Evolutionary conservation across 2,888 invertebrate species (phyloP).

Genomic region (Dioctria rufipes): DNA sequence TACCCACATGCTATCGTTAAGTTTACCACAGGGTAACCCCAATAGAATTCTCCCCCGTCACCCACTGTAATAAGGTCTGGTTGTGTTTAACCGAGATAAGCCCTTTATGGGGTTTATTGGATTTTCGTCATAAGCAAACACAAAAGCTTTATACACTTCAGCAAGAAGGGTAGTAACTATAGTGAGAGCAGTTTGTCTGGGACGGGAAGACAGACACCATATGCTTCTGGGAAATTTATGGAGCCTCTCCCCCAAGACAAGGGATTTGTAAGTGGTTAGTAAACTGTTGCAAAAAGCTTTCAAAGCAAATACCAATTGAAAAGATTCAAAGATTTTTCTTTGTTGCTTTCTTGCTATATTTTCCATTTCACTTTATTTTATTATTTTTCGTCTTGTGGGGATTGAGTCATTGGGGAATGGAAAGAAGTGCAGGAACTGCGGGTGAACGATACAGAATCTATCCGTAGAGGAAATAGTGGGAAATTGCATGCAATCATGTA

Average conservation of each 20-base stretch:
- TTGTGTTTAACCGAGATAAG: slow-evolving; percentile 59
- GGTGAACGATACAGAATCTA: no score
- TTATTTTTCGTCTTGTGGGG: neutral
- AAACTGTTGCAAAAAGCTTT: slow-evolving; percentile 41
- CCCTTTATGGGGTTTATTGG: slow-evolving; percentile 57
- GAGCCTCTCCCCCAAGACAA: neutral
- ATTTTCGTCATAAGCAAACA: slow-evolving; percentile 53
- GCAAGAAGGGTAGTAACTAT: neutral
- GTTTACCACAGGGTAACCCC: slow-evolving; percentile 38
- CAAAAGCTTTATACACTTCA: slow-evolving; percentile 19
- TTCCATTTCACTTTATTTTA: neutral
- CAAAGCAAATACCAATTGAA: slow-evolving; percentile 33
- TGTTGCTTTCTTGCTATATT: slow-evolving; percentile 10
- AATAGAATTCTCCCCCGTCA: slow-evolving; percentile 23
- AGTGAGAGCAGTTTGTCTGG: neutral
- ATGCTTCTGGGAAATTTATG: slow-evolving; percentile 46
- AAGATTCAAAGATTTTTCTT: slow-evolving; percentile 28
- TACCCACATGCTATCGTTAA: slow-evolving; percentile 44
- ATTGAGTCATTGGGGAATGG: slow-evolving; percentile 24
- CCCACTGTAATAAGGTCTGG: slow-evolving; percentile 54
- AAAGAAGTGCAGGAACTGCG: neutral
- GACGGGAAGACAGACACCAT: slow-evolving; percentile 25
- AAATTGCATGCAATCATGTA: no score
- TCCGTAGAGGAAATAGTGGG: no score
- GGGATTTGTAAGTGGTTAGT: slow-evolving; percentile 7